Conservation (phyloP, 2,113 vertebrate species). For the Charina bottae region DNA sequence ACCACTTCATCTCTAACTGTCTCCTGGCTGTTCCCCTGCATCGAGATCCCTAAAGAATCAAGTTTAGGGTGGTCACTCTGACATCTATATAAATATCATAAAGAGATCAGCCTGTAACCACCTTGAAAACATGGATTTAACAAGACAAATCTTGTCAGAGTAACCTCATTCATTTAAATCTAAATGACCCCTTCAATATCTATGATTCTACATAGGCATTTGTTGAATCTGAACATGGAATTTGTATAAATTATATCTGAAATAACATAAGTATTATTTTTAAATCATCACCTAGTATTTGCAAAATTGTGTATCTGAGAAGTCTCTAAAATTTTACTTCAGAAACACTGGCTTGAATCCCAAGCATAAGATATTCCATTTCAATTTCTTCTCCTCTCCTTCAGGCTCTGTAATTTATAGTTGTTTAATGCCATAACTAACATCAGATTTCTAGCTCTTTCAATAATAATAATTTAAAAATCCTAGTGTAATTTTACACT, state of each 20-base stretch:
- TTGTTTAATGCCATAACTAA: background rate
- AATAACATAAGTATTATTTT: background rate
- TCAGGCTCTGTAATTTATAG: background rate
- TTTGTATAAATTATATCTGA: background rate
- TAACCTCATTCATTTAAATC: background rate
- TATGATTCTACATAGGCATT: background rate
- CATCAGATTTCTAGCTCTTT: background rate
- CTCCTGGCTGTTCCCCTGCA: background rate
- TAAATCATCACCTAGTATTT: background rate
- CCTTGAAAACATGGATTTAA: too few species aligned
- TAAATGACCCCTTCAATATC: background rate
- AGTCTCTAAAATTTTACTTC: background rate
- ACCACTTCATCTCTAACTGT: background rate
- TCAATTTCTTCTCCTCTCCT: background rate
- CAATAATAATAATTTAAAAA: background rate
- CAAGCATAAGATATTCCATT: background rate
- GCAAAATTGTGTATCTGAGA: background rate
- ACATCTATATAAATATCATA: background rate
- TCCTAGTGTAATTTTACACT: conserved; percentile 25
- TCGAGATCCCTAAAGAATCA: background rate
- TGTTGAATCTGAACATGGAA: background rate
- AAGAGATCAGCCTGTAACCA: background rate
- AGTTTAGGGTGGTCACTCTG: background rate
- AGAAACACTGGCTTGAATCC: background rate
- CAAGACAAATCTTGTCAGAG: background rate